Evolutionary conservation across 2,888 invertebrate species (phyloP).

Genomic region (Lysandra bellargus): DNA sequence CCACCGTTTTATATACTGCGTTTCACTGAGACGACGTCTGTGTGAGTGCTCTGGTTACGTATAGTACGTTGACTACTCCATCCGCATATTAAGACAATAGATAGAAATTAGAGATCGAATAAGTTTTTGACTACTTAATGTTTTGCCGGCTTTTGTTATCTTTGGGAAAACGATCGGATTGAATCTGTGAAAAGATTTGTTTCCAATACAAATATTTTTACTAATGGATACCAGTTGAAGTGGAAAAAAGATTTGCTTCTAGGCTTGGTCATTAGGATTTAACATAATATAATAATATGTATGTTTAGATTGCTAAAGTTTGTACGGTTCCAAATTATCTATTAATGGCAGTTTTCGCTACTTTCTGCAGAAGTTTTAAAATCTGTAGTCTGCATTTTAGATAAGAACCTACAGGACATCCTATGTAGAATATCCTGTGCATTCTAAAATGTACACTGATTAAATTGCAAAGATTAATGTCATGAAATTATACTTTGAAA

Average conservation of each 20-base stretch:
- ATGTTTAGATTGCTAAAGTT: neutral
- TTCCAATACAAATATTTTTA: neutral
- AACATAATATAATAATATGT: no score
- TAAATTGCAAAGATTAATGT: neutral
- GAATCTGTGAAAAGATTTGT: neutral
- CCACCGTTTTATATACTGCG: slow-evolving; percentile 77
- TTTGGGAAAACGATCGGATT: slow-evolving; percentile 4
- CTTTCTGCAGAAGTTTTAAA: neutral
- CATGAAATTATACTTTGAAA: neutral
- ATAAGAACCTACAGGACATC: neutral
- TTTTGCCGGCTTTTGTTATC: neutral
- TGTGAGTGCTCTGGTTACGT: slow-evolving; percentile 70
- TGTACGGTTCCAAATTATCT: neutral
- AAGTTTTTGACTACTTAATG: slow-evolving; percentile 33
- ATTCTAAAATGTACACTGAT: neutral
- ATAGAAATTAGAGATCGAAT: slow-evolving; percentile 56
- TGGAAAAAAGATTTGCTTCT: no score
- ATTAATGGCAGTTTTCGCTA: neutral
- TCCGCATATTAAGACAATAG: slow-evolving; percentile 71
- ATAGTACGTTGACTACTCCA: slow-evolving; percentile 66
- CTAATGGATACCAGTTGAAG: neutral
- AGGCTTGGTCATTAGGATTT: no score
- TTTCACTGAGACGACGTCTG: slow-evolving; percentile 64
- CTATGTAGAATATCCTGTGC: neutral
- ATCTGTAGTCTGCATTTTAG: neutral